These are phyloP conservation scores for Alethe castanea DNA, from an alignment of 2,113 vertebrate genomes.

Conservation along the genomic window DNA sequence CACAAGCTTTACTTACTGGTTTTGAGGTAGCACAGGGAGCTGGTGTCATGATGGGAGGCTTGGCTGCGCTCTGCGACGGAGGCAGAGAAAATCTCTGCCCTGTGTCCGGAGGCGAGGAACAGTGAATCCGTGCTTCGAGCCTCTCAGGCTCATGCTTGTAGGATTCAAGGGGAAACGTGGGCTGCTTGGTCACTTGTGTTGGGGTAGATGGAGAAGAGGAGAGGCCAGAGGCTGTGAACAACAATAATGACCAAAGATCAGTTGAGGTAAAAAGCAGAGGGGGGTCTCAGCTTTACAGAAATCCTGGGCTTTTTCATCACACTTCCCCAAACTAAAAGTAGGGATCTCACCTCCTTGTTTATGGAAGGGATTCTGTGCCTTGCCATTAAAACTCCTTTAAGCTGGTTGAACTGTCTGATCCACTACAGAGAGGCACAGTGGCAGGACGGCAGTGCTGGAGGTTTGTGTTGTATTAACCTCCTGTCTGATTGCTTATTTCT, in stretches of 20 bases:
- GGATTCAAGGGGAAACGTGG: conserved; percentile 84
- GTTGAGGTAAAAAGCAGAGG: neutral
- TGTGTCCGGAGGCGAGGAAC: conserved; percentile 82
- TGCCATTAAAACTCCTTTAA: neutral
- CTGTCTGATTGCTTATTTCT: neutral
- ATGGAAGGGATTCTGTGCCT: neutral
- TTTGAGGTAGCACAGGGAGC: conserved; percentile 79
- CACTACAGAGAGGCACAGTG: neutral
- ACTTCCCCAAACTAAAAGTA: neutral
- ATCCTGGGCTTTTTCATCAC: neutral
- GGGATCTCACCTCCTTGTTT: neutral
- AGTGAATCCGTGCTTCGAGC: conserved; percentile 77
- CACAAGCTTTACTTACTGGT: conserved; percentile 78
- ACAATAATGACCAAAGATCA: neutral
- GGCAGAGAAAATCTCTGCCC: conserved; percentile 81
- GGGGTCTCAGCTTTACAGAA: neutral
- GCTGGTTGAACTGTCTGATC: neutral
- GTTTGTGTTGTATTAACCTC: neutral
- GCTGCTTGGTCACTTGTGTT: conserved; percentile 85
- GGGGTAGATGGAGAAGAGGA: conserved; percentile 90
- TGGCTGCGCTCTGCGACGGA: conserved; percentile 58
- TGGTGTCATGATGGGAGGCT: conserved; percentile 76
- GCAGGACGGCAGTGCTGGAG: neutral
- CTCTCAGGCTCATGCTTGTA: conserved; percentile 83
- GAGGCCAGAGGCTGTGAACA: conserved; percentile 82